Conservation (phyloP, 1,140 invertebrate species). For the Hypothenemus hampei region DNA sequence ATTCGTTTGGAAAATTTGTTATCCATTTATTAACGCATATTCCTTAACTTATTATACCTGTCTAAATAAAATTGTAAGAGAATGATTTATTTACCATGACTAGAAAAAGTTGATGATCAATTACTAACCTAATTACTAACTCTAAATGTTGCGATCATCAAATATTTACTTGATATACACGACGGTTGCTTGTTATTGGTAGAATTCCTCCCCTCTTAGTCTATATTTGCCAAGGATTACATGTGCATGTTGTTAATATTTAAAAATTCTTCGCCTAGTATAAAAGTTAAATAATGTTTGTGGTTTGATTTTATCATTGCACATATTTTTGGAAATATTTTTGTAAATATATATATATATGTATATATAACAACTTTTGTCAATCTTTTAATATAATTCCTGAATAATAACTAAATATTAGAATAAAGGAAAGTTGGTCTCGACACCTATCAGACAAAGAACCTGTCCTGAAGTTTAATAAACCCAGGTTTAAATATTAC, state of each 20-base stretch:
- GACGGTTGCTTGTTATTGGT: background rate
- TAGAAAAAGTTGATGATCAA: constrained; percentile 1
- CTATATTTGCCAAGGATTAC: background rate
- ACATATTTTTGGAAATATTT: too few relatives aligned
- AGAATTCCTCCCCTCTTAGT: background rate
- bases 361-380: too few relatives aligned
- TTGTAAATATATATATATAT: too few relatives aligned
- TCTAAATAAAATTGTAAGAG: constrained; percentile 10
- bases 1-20: constrained; percentile 14
- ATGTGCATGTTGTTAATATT: background rate
- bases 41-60: constrained; percentile 14
- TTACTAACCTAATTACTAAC: background rate
- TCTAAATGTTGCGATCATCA: background rate
- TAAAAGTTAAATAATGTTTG: too few relatives aligned
- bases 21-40: constrained; percentile 8
- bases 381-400: too few relatives aligned
- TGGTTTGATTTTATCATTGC: too few relatives aligned
- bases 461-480: too few relatives aligned
- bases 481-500: too few relatives aligned
- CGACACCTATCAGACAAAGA: too few relatives aligned
- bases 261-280: background rate
- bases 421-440: too few relatives aligned
- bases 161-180: background rate
- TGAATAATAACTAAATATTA: too few relatives aligned
- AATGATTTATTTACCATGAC: constrained; percentile 13